These are phyloP conservation scores for Melanotaenia duboulayi DNA, from an alignment of 2,113 vertebrate species.

Conservation along the genomic window DNA sequence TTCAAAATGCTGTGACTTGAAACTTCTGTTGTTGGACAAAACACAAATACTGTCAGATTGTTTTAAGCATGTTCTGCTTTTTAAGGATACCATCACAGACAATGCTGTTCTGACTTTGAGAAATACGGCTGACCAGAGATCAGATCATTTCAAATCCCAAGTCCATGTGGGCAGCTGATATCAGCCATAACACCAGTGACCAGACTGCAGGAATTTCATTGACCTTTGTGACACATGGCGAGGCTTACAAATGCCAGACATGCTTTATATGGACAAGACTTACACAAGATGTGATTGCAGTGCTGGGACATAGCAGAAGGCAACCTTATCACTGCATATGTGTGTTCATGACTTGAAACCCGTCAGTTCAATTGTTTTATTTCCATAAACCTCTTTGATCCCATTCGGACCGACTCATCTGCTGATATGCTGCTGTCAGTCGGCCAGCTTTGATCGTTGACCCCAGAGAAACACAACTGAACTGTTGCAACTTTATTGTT, in stretches of 20 bases:
- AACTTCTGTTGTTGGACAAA: no score
- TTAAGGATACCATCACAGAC: no score
- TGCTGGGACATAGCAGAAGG: not conserved
- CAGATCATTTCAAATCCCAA: not conserved
- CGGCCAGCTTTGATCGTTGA: constrained; percentile 15
- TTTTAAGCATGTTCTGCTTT: no score
- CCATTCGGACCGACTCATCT: constrained; percentile 2
- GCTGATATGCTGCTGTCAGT: not conserved
- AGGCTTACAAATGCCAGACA: constrained; percentile 4
- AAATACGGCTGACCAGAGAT: constrained; percentile 3
- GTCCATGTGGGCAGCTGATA: not conserved
- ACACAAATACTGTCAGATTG: no score
- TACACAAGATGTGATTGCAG: not conserved
- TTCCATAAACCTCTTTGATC: not conserved
- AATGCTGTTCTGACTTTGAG: not conserved
- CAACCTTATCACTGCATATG: constrained; percentile 7
- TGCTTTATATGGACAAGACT: constrained; percentile 11
- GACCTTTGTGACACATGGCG: constrained; percentile 14
- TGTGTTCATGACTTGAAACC: not conserved
- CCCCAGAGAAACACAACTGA: constrained; percentile 4
- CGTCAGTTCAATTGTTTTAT: not conserved
- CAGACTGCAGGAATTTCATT: constrained; percentile 4
- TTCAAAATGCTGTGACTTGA: no score
- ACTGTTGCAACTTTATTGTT: not conserved
- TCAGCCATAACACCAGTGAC: not conserved